A percentile compares a stretch with the other conserved stretches of the same genome.
phyloP scores from a whole-genome alignment of 2,113 vertebrate species.

The Equus quagga region DNA sequence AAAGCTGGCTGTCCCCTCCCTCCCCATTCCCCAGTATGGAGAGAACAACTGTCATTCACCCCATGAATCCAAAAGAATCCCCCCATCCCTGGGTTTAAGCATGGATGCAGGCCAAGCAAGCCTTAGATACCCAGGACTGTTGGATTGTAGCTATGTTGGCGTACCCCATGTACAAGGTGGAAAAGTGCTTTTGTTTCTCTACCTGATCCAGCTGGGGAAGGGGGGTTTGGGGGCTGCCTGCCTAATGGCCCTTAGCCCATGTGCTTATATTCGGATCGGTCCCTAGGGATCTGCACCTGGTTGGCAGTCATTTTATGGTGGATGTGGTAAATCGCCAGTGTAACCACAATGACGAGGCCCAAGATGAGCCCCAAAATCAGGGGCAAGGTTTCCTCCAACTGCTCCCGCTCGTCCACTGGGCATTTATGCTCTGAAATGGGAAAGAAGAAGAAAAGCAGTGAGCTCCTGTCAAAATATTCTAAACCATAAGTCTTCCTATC shows the following conservation, averaged over 20 bases:
- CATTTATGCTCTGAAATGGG: slow-evolving; percentile 94
- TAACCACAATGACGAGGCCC: slow-evolving; percentile 94
- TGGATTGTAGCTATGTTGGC: slow-evolving; percentile 69
- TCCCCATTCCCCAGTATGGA: neutral
- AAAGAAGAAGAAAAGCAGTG: slow-evolving; percentile 42
- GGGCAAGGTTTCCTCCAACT: slow-evolving; percentile 96
- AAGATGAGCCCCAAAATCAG: slow-evolving; percentile 95
- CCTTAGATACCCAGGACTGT: slow-evolving; percentile 68
- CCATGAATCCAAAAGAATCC: neutral
- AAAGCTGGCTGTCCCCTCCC: neutral
- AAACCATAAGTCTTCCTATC: neutral
- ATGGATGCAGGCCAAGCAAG: slow-evolving; percentile 66
- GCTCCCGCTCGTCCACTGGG: slow-evolving; percentile 96
- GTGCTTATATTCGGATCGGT: slow-evolving; percentile 98
- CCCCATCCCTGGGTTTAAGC: slow-evolving; percentile 70
- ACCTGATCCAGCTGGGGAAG: slow-evolving; percentile 68
- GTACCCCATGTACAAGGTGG: slow-evolving; percentile 61
- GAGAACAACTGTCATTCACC: neutral
- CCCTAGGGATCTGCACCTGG: slow-evolving; percentile 94
- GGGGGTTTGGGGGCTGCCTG: neutral
- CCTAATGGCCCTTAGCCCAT: slow-evolving; percentile 90
- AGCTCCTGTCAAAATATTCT: neutral
- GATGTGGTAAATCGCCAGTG: slow-evolving; percentile 94
- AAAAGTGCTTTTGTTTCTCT: slow-evolving; percentile 85
- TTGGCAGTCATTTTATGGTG: slow-evolving; percentile 96